A percentile compares a stretch with the other conserved stretches of the same genome.
Conservation (phyloP, 2,113 vertebrate species). For the Octodon degus region DNA sequence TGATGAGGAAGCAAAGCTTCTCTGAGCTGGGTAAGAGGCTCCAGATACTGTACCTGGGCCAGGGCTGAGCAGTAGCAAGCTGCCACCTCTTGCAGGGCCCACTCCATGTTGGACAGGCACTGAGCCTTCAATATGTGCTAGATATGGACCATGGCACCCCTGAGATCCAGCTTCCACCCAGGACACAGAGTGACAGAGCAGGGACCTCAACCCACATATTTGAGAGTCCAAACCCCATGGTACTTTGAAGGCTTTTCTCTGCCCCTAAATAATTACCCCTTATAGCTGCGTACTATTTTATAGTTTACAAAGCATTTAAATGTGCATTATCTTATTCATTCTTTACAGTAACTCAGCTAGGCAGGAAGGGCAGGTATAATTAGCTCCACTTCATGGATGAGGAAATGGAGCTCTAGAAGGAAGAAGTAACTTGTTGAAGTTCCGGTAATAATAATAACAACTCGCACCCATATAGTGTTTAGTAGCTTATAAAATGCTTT, state of each 20-base stretch:
- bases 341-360: not conserved
- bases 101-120: not conserved
- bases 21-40: not conserved
- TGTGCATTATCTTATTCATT: not conserved
- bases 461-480: not conserved
- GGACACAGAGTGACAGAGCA: not conserved
- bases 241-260: not conserved
- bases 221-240: not conserved
- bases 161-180: not conserved
- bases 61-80: not conserved
- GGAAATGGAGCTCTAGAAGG: not conserved
- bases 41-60: too few relatives aligned
- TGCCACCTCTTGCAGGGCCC: not conserved
- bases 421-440: not conserved
- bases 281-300: not conserved
- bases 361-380: not conserved
- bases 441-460: not conserved
- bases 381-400: not conserved
- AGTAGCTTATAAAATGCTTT: not conserved
- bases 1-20: not conserved
- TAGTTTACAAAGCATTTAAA: not conserved
- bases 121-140: fast-evolving
- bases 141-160: fast-evolving
- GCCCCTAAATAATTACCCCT: not conserved
- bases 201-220: not conserved